A percentile compares a stretch with the other conserved stretches of the same genome.
These are phyloP conservation scores for Zygothrica quintamaculata DNA, from an alignment of 2,888 invertebrate genomes.

Conservation along the genomic window DNA sequence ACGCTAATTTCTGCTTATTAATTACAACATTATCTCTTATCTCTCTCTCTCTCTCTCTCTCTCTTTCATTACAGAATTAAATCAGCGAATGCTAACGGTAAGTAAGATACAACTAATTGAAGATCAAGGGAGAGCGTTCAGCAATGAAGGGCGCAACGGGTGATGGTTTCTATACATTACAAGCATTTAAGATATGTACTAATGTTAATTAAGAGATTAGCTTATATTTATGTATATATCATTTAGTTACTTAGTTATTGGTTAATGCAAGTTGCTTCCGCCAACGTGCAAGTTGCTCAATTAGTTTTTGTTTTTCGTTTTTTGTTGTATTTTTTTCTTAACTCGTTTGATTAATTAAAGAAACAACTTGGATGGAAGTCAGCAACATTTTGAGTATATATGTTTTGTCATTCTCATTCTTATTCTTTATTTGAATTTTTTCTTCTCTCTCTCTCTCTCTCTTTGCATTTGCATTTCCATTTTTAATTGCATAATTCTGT, in stretches of 20 bases:
- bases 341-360: conserved; percentile 61
- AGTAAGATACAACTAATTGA: conserved; percentile 60
- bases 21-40: conserved; percentile 57
- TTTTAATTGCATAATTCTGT: conserved; percentile 77
- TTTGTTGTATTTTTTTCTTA: conserved; percentile 6
- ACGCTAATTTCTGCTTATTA: conserved; percentile 54
- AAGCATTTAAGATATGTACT: conserved; percentile 40
- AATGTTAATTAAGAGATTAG: conserved; percentile 3
- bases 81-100: conserved; percentile 85
- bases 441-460: conserved; percentile 20
- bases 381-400: conserved; percentile 2
- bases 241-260: too few species aligned
- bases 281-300: conserved; percentile 27
- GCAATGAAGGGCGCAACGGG: too few species aligned
- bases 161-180: too few species aligned
- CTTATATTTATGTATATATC: too few species aligned
- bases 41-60: conserved; percentile 41
- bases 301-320: too few species aligned
- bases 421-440: conserved; percentile 6
- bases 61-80: conserved; percentile 84
- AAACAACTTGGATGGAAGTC: conserved; percentile 14
- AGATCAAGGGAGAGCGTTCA: too few species aligned
- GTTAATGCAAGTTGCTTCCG: conserved; percentile 15
- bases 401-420: conserved; percentile 13
- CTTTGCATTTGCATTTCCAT: conserved; percentile 57